Percentiles rank a stretch among this genome's conserved stretches.
Conservation (phyloP, 2,888 invertebrate genomes). For the Acronicta alni region DNA sequence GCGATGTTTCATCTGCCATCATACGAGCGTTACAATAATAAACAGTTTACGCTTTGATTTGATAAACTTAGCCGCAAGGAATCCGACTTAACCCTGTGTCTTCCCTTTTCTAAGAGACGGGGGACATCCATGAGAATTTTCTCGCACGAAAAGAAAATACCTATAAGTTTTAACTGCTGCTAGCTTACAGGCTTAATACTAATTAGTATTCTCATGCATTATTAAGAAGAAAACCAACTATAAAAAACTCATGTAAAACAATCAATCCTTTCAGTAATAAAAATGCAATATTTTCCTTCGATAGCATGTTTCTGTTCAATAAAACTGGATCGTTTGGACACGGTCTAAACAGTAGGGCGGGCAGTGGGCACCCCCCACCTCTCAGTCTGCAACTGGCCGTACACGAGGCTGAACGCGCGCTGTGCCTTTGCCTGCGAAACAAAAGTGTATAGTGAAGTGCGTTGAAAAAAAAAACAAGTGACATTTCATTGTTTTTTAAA, state of each 20-base stretch:
- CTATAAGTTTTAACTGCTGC: too few species aligned
- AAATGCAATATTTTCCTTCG: slow-evolving; percentile 50
- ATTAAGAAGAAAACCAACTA: background rate
- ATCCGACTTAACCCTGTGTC: too few species aligned
- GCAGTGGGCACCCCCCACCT: slow-evolving; percentile 68
- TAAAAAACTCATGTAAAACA: slow-evolving; percentile 31
- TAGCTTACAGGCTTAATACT: too few species aligned
- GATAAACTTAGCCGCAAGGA: too few species aligned
- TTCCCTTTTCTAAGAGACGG: too few species aligned
- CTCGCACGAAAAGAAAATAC: too few species aligned
- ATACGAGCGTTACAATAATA: too few species aligned
- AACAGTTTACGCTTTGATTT: too few species aligned
- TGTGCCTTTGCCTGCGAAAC: slow-evolving; percentile 49
- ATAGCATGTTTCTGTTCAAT: slow-evolving; percentile 56
- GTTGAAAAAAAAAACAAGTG: slow-evolving; percentile 53
- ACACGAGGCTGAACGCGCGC: slow-evolving; percentile 60
- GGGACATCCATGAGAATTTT: too few species aligned
- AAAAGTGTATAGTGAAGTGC: slow-evolving; percentile 59
- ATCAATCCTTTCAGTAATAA: slow-evolving; percentile 49
- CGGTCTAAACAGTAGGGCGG: slow-evolving; percentile 66
- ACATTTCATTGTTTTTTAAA: slow-evolving; percentile 47
- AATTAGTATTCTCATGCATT: too few species aligned
- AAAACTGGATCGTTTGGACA: slow-evolving; percentile 56
- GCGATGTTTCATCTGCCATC: too few species aligned
- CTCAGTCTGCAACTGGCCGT: slow-evolving; percentile 67